Conservation (phyloP, 2,888 invertebrate genomes). For the Scrobipalpa costella region DNA sequence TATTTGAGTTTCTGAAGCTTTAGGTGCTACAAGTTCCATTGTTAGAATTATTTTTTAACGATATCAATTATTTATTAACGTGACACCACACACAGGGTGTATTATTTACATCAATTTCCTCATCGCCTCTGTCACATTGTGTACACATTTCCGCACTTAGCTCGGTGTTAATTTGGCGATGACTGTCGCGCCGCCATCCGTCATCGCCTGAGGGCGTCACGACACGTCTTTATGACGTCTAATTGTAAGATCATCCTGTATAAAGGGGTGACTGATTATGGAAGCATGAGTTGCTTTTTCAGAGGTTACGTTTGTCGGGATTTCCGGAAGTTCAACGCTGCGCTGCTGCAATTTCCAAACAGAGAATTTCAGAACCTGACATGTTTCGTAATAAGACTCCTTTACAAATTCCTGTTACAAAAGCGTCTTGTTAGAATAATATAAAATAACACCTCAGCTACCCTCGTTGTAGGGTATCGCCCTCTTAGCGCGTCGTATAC, state of each 20-base stretch:
- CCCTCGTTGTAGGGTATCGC: slow-evolving; percentile 12
- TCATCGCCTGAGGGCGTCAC: slow-evolving; percentile 61
- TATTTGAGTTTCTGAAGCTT: too few relatives aligned
- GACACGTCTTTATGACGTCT: slow-evolving; percentile 69
- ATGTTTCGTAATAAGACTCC: not conserved
- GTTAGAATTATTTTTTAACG: too few relatives aligned
- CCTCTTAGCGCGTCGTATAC: slow-evolving; percentile 26
- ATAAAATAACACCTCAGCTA: slow-evolving; percentile 12
- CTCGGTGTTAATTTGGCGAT: slow-evolving; percentile 73
- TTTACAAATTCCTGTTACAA: not conserved
- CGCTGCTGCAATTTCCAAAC: not conserved
- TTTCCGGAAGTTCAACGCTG: slow-evolving; percentile 39
- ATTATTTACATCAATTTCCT: slow-evolving; percentile 54
- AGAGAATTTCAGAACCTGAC: not conserved
- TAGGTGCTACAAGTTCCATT: too few relatives aligned
- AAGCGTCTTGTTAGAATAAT: slow-evolving; percentile 5
- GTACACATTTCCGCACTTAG: slow-evolving; percentile 78
- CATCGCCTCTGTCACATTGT: slow-evolving; percentile 54
- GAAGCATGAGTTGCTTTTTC: slow-evolving; percentile 65
- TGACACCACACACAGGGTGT: slow-evolving; percentile 1
- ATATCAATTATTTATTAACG: too few relatives aligned
- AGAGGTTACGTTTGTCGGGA: slow-evolving; percentile 33
- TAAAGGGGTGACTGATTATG: slow-evolving; percentile 69
- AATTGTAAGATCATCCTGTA: slow-evolving; percentile 71
- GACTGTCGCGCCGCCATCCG: slow-evolving; percentile 71